A percentile compares a stretch with the other conserved stretches of the same genome.
phyloP scores from a whole-genome alignment of 2,113 vertebrate genomes.

The Podilymbus podiceps region DNA sequence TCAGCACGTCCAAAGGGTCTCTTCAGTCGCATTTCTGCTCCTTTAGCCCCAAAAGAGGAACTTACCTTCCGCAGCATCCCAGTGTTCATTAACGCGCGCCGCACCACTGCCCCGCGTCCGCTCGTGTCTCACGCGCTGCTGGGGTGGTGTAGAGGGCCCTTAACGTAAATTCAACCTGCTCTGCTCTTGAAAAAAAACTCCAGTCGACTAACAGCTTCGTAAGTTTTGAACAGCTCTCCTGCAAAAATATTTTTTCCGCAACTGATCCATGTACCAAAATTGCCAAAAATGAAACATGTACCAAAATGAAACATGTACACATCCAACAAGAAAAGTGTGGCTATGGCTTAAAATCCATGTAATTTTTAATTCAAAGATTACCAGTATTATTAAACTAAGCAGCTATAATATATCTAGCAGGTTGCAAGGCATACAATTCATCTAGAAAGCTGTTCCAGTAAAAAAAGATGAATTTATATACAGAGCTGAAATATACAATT shows the following conservation, averaged over 20 bases:
- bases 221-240: not conserved
- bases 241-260: not conserved
- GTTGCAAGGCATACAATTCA: not conserved
- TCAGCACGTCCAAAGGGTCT: rapidly evolving
- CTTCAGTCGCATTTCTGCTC: rapidly evolving
- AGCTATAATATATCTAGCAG: not conserved
- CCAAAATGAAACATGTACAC: not conserved
- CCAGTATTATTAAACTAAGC: not conserved
- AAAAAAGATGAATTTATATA: not conserved
- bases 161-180: not conserved
- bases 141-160: too few relatives aligned
- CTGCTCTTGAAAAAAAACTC: not conserved
- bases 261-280: not conserved
- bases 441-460: not conserved
- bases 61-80: not conserved
- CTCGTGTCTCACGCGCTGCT: rapidly evolving
- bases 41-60: rapidly evolving
- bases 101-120: rapidly evolving
- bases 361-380: not conserved
- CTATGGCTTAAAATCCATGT: not conserved
- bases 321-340: not conserved
- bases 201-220: rapidly evolving
- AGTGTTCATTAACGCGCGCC: rapidly evolving
- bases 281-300: not conserved
- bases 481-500: not conserved